Conservation (phyloP, 2,113 vertebrate species). For the Tursiops truncatus region DNA sequence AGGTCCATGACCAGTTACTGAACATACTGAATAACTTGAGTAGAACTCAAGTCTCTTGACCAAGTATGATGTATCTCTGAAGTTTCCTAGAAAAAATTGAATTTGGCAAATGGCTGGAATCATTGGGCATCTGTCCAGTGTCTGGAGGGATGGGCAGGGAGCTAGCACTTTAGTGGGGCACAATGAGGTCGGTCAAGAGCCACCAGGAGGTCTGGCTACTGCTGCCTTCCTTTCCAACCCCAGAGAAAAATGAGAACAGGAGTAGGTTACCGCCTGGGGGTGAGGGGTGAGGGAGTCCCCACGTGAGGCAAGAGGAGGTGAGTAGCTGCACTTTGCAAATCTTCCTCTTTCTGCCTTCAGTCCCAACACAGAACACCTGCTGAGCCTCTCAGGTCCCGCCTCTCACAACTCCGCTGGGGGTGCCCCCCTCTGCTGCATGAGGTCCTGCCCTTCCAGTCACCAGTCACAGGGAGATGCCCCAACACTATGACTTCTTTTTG, state of each 20-base stretch:
- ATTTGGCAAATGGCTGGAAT: neutral
- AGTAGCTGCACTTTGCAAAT: fast-evolving
- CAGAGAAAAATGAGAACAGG: neutral
- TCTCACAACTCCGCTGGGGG: neutral
- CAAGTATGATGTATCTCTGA: neutral
- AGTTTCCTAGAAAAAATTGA: neutral
- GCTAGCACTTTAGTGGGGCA: neutral
- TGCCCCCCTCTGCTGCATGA: neutral
- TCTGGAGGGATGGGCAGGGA: neutral
- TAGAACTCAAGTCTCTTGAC: neutral
- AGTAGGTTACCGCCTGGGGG: neutral
- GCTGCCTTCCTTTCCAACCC: neutral
- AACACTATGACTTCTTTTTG: neutral
- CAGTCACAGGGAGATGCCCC: no score
- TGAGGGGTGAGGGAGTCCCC: fast-evolving
- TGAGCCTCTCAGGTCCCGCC: neutral
- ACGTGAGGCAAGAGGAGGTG: fast-evolving
- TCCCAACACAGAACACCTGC: neutral
- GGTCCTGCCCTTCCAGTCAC: neutral
- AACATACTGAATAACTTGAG: neutral
- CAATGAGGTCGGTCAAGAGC: no score
- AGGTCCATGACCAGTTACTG: neutral
- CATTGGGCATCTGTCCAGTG: neutral
- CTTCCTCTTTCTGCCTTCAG: neutral
- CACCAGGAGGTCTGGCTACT: neutral